Conservation (phyloP, 1,140 invertebrate genomes). For the Eumeta japonica region DNA sequence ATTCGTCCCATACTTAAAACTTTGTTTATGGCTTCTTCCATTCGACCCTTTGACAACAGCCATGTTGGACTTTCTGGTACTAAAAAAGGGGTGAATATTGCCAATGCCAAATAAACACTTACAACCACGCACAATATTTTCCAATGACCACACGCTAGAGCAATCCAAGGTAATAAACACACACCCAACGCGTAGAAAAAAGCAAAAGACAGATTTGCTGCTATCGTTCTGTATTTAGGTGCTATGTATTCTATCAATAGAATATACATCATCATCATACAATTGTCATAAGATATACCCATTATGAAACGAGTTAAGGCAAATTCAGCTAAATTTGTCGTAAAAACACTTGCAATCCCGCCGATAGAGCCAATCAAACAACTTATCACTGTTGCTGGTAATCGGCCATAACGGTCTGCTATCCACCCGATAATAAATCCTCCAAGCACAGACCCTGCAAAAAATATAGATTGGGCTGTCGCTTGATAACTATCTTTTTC, state of each 20-base stretch:
- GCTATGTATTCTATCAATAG: constrained; percentile 66
- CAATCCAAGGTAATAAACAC: constrained; percentile 62
- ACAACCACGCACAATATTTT: constrained; percentile 63
- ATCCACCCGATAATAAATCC: constrained; percentile 68
- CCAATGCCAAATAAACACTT: constrained; percentile 39
- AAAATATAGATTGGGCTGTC: constrained; percentile 66
- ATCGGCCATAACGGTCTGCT: constrained; percentile 65
- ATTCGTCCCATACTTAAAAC: constrained; percentile 32
- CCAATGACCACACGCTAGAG: constrained; percentile 68
- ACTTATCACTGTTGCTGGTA: constrained; percentile 64
- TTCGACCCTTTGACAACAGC: constrained; percentile 65
- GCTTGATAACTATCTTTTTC: constrained; percentile 62
- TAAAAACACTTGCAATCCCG: constrained; percentile 64
- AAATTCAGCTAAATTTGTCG: constrained; percentile 61
- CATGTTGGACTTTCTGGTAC: constrained; percentile 75
- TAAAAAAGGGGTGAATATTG: constrained; percentile 54
- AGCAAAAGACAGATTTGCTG: constrained; percentile 61
- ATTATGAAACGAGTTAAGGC: constrained; percentile 62
- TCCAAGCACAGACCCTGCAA: constrained; percentile 67
- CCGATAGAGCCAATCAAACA: constrained; percentile 63
- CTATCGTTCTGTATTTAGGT: constrained; percentile 59
- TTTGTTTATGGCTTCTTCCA: constrained; percentile 66
- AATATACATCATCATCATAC: constrained; percentile 69
- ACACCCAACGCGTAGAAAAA: constrained; percentile 66
- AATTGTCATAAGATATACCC: constrained; percentile 75